Evolutionary conservation across 2,113 vertebrate genomes (phyloP).

Genomic region (Macquaria australasica): DNA sequence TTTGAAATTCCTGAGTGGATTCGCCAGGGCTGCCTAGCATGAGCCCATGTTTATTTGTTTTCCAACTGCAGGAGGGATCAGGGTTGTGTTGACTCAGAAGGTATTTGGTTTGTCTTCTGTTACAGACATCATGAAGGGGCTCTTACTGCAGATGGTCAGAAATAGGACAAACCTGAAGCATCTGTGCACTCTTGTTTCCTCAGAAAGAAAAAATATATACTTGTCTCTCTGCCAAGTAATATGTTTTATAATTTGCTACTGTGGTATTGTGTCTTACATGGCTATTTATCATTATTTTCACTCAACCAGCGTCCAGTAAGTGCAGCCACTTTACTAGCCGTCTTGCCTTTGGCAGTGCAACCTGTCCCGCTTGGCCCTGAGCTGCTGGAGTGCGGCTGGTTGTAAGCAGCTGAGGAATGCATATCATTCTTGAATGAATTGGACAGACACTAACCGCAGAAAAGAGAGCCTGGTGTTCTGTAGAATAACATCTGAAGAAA

Average conservation of each 20-base stretch:
- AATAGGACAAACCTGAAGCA: constrained; percentile 71
- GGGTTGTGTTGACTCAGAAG: constrained; percentile 76
- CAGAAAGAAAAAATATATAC: constrained; percentile 28
- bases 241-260: constrained; percentile 74
- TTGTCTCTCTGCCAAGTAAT: constrained; percentile 71
- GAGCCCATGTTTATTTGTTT: constrained; percentile 83
- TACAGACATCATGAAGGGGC: constrained; percentile 71
- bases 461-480: constrained; percentile 56
- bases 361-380: constrained; percentile 52
- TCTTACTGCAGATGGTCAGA: constrained; percentile 71
- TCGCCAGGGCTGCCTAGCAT: constrained; percentile 61
- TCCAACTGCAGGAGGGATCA: constrained; percentile 68
- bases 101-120: constrained; percentile 80
- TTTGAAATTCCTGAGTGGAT: constrained; percentile 79
- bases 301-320: constrained; percentile 54
- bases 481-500: constrained; percentile 65
- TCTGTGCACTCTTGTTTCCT: constrained; percentile 69
- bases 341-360: constrained; percentile 50
- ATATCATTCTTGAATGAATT: constrained; percentile 69
- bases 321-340: constrained; percentile 41
- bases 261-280: constrained; percentile 60
- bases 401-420: constrained; percentile 55
- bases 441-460: constrained; percentile 63
- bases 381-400: constrained; percentile 37
- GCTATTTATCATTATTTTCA: constrained; percentile 62